phyloP scores from a whole-genome alignment of 1,140 invertebrate species.

The Orius insidiosus region DNA sequence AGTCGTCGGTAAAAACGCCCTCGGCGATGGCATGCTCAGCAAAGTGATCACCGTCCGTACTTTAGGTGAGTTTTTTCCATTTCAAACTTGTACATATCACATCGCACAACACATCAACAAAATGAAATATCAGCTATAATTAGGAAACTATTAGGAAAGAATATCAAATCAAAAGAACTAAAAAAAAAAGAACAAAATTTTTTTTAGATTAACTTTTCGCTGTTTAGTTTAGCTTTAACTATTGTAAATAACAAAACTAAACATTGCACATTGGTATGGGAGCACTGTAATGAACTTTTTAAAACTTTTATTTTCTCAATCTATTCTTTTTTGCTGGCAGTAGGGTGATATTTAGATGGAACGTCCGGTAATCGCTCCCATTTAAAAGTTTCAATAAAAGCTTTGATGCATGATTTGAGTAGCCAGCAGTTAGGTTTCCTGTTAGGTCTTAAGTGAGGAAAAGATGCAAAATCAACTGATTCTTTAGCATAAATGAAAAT shows the following conservation, averaged over 20 bases:
- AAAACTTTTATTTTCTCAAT: too few relatives aligned
- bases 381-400: too few relatives aligned
- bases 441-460: too few relatives aligned
- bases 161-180: too few relatives aligned
- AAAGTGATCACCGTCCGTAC: constrained; percentile 78
- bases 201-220: constrained; percentile 2
- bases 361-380: too few relatives aligned
- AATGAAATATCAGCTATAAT: not conserved
- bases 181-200: too few relatives aligned
- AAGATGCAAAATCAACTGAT: too few relatives aligned
- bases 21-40: constrained; percentile 90
- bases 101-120: constrained; percentile 1
- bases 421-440: too few relatives aligned
- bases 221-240: constrained; percentile 1
- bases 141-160: not conserved
- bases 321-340: too few relatives aligned
- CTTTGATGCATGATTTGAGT: too few relatives aligned
- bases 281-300: constrained; percentile 10
- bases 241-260: constrained; percentile 16
- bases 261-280: constrained; percentile 15
- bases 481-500: too few relatives aligned
- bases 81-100: constrained; percentile 6
- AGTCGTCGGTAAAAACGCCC: constrained; percentile 82
- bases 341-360: too few relatives aligned
- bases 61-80: constrained; percentile 50